Evolutionary conservation across 2,888 invertebrate species (phyloP).

Genomic region (Onchidella celtica): DNA sequence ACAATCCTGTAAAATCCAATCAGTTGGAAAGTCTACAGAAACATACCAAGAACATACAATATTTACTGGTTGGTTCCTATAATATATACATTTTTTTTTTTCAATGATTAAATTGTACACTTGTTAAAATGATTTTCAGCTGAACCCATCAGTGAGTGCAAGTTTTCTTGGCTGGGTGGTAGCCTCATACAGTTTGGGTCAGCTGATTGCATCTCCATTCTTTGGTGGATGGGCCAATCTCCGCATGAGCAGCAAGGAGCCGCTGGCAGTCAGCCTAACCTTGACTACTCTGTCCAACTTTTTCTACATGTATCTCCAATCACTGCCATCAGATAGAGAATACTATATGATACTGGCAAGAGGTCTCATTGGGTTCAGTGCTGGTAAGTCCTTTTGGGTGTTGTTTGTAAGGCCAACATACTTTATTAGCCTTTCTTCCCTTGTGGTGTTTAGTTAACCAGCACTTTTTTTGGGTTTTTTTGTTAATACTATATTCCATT

Average conservation of each 20-base stretch:
- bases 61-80: too few relatives aligned
- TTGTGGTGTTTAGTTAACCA: too few relatives aligned
- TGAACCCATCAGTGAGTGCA: conserved; percentile 64
- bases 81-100: not conserved
- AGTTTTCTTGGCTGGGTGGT: conserved; percentile 79
- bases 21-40: too few relatives aligned
- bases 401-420: too few relatives aligned
- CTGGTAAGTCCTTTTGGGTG: conserved; percentile 14
- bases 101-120: too few relatives aligned
- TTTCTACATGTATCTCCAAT: conserved; percentile 76
- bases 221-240: conserved; percentile 77
- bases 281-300: conserved; percentile 77
- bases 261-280: conserved; percentile 73
- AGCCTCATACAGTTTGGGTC: conserved; percentile 78
- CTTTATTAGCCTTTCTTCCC: too few relatives aligned
- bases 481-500: not conserved
- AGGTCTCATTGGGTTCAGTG: conserved; percentile 41
- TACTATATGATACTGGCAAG: conserved; percentile 69
- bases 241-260: conserved; percentile 66
- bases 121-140: conserved; percentile 62
- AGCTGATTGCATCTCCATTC: conserved; percentile 77
- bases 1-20: too few relatives aligned
- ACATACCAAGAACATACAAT: too few relatives aligned
- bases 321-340: conserved; percentile 61
- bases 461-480: not conserved